phyloP scores from a whole-genome alignment of 2,113 vertebrate species.

The Laticauda laticaudata region DNA sequence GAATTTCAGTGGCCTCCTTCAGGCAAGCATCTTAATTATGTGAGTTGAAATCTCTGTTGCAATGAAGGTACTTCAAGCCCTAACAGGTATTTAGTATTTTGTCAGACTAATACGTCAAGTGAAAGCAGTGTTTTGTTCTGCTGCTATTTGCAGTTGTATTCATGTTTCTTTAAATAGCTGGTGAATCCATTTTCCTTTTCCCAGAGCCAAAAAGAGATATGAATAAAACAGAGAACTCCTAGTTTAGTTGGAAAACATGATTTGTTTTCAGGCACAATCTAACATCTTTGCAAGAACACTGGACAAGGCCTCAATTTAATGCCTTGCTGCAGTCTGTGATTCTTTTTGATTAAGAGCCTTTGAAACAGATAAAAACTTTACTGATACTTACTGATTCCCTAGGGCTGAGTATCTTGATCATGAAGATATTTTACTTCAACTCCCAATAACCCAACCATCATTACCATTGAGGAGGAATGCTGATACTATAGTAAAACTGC shows the following conservation, averaged over 20 bases:
- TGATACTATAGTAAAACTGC: background rate
- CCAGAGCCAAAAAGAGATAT: background rate
- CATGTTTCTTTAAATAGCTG: background rate
- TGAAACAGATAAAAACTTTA: background rate
- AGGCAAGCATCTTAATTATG: slow-evolving; percentile 2
- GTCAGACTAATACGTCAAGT: slow-evolving; percentile 15
- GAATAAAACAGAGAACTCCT: background rate
- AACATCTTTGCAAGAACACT: background rate
- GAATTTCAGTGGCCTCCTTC: slow-evolving; percentile 23
- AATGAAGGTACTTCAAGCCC: slow-evolving; percentile 33
- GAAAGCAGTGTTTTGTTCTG: background rate
- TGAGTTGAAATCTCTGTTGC: slow-evolving; percentile 29
- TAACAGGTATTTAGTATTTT: background rate
- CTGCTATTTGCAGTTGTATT: background rate
- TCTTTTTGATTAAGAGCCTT: background rate
- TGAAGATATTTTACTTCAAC: background rate
- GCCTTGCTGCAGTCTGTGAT: background rate
- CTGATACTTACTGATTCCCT: background rate
- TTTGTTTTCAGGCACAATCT: background rate
- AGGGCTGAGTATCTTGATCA: background rate
- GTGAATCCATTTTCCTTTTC: background rate
- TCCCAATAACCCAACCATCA: background rate
- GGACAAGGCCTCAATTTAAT: background rate
- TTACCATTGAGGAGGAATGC: background rate
- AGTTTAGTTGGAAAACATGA: background rate